Evolutionary conservation across 2,888 invertebrate species (phyloP), one percentile per base, ranked within the genome.

Genomic region (Clanis bilineata): DNA sequence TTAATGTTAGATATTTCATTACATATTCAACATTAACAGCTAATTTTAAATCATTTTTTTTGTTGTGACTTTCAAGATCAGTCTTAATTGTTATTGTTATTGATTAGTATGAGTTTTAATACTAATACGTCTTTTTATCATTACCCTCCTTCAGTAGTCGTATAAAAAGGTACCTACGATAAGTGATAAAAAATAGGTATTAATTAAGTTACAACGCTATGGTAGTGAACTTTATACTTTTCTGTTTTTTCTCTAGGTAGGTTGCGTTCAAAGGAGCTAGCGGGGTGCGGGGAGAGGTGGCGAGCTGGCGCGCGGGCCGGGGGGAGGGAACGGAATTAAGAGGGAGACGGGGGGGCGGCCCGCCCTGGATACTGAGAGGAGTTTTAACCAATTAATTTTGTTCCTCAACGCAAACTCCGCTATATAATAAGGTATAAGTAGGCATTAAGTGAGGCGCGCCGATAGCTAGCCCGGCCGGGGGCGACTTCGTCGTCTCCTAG

Each of bases 311-410:
- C 67, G 79, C 69, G 79, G 59, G 75, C 70, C 73, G 74, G 62
- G 74, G 77, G 71, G 72, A 73, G 79, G 63, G 79, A 78, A 69
- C 77, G 86, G 90, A 86, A 89, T 90, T 86, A 89, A 88, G 90
- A 83, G 88, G 88, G 90, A 80, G 88, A 74, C 73, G 84, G 85
- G 80, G 83, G 80, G 83, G 82, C 68, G 76, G 84, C 83, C 88
- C 88, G 86, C 91, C 91, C 87, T 90, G 92, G 92, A 92, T 92
- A 92, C 92, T 86, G 91, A 92, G 93, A 93, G 93, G 93, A 93
- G 93, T 93, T 93, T 93, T 93, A 93, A 93, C 93, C 93, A 93
- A 93, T 93, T 93, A 93, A 93, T 93, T 93, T 93, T 93, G 93
- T 92, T 93, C 93, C 93, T 92, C 92, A 92, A 92, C 92, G 91